Evolutionary conservation across 2,888 invertebrate species (phyloP).

Genomic region (Drosophila nigricruria): DNA sequence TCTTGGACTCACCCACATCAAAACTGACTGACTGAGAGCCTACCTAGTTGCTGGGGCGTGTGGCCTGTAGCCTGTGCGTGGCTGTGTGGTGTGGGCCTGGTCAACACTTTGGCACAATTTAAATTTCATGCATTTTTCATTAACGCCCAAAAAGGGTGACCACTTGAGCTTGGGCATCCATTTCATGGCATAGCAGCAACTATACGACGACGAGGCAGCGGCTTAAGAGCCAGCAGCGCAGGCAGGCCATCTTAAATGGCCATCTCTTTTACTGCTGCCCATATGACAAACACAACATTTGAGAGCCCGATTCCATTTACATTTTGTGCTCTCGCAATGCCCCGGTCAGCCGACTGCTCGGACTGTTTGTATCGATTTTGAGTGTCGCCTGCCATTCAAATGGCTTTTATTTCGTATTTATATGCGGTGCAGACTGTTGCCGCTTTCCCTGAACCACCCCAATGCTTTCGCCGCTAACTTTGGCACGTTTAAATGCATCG

Average conservation of each 20-base stretch:
- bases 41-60: not conserved
- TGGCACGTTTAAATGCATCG: constrained; percentile 77
- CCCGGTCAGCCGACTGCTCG: constrained; percentile 13
- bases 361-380: constrained; percentile 75
- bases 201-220: constrained; percentile 27
- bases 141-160: constrained; percentile 65
- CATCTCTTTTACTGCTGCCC: constrained; percentile 66
- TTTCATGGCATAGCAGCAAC: constrained; percentile 40
- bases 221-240: constrained; percentile 9
- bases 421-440: constrained; percentile 52
- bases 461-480: constrained; percentile 42
- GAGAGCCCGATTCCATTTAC: constrained; percentile 59
- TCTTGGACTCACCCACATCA: constrained; percentile 36
- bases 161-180: constrained; percentile 50
- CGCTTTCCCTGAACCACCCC: constrained; percentile 2
- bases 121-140: constrained; percentile 84
- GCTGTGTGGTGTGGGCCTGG: constrained; percentile 26
- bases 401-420: constrained; percentile 80
- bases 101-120: constrained; percentile 78
- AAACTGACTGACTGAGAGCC: constrained; percentile 1
- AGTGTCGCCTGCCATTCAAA: constrained; percentile 81
- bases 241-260: constrained; percentile 73
- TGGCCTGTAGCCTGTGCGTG: not conserved
- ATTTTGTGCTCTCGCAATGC: constrained; percentile 46
- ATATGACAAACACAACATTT: constrained; percentile 52